Evolutionary conservation across 1,140 invertebrate genomes (phyloP), one percentile per base, ranked within the genome.

Genomic region (Pteromalus puparum): DNA sequence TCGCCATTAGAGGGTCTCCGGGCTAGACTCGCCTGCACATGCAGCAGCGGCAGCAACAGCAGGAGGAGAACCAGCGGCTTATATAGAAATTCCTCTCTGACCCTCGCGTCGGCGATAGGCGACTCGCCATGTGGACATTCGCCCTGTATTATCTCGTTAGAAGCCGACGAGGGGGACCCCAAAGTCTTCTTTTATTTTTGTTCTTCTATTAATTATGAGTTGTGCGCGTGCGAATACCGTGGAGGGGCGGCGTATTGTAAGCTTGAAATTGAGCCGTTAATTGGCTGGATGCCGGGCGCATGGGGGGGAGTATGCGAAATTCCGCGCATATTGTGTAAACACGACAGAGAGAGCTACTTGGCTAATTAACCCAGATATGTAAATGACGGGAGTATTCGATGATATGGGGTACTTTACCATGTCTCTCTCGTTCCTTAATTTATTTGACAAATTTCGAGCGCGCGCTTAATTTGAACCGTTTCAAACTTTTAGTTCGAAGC

Each of bases 301-400:
- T 13, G 38, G 15, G 30, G n/a, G 30, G 10, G 73, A 21, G 6
- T n/a, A n/a, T 6, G 72, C 28, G 72, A 70, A 70, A 70, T 34
- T 70, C 24, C 15, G 68, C 12, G 68, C 15, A 28, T 18, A 70
- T n/a, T 30, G 72, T 26, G 72, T 74, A 75, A 76, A 67, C n/a
- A 76, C 72, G 30, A 34, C 30, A 34, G 72, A 61, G 18, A 61
- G 53, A 12, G 70, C 30, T 24, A 46, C 53, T 82, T 46, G 26
- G 24, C 38, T 70, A 77, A 77, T 83, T 77, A 24, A 77, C 61
- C 81, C 61, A 77, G 34, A 46, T 77, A 76, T 67, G 42, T 15
- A 73, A 48, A 79, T 67, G 77, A 42, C 21, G 53, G 24, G 21
- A 78, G 46, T 61, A 15, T 53, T 21, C 53, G 18, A 61, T 5